Evolutionary conservation across 2,113 vertebrate species (phyloP).

Genomic region (Aphelocoma coerulescens): DNA sequence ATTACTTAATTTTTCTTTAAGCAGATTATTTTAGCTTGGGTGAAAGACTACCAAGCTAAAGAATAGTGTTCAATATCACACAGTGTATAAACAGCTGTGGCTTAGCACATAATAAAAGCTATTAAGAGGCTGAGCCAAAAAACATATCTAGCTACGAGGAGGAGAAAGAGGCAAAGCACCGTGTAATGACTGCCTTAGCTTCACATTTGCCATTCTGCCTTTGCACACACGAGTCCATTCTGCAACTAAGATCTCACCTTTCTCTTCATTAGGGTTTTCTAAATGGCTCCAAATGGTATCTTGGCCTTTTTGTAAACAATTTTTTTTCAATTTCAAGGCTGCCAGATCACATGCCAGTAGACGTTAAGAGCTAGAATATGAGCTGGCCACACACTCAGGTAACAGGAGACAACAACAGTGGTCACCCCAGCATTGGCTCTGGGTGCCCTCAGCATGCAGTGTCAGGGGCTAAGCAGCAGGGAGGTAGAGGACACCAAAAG

Average conservation of each 20-base stretch:
- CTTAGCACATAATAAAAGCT: constrained; percentile 35
- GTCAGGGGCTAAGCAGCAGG: not conserved
- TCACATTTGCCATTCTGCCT: constrained; percentile 10
- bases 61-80: constrained; percentile 34
- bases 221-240: not conserved
- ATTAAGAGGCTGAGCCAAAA: constrained; percentile 43
- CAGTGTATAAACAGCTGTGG: constrained; percentile 50
- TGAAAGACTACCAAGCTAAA: constrained; percentile 26
- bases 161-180: not conserved
- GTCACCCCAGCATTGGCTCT: not conserved
- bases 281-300: not conserved
- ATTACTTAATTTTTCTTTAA: constrained; percentile 46
- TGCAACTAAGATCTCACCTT: not conserved
- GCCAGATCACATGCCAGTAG: not conserved
- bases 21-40: constrained; percentile 48
- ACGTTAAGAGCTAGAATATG: not conserved
- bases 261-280: not conserved
- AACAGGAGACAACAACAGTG: not conserved
- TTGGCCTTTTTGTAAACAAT: not conserved
- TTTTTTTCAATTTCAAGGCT: not conserved
- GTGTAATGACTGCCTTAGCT: not conserved
- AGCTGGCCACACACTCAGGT: not conserved
- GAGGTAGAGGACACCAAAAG: not conserved
- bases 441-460: rapidly evolving
- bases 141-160: constrained; percentile 23